Base-by-base conservation (phyloP, 2,888 invertebrate genomes). In the Pecten maximus region DNA sequence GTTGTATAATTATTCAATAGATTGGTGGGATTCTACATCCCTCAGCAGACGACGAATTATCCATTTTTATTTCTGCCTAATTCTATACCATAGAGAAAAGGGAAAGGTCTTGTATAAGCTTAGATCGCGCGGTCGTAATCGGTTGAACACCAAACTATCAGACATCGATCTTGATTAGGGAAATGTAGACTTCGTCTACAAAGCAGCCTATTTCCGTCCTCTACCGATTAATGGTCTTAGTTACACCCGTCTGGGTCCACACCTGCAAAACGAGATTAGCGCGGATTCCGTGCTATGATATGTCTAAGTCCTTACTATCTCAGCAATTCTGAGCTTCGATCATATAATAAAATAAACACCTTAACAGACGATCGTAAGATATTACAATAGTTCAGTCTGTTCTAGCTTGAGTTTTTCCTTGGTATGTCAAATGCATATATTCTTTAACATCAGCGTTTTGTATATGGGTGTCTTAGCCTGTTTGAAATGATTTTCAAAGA, bases 21-120 rank as follows among this genome's bases (percentile, higher is more conserved):
- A 35, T 74, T 74, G 74, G 74, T 74, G 74, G 54, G 74, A 74
- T 74, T 74, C 74, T 74, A 74, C 74, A 74, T 74, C 74, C 74
- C 28, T 35, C 35, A 28, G 74, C 74, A 74, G 74, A 74, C 74
- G 74, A 28, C 74, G 74, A 28, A 74, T 74, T 74, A 74, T 74
- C 74, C 74, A 35, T 74, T 74, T 74, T 74, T 74, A 74, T 74
- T 74, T 74, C 74, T 74, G 28, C 35, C 74, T 74, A 74, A 74
- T 74, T 74, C 74, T 0, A 10, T 74, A 35, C 35, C 74, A 35
- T 8, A 74, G 74, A 74, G 74, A 28, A 35, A 74, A 74, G 74
- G 74, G 16, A 35, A 74, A 35, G 74, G 74, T 74, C 74, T n/a
- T 74, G 74, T 74, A 74, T 74, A 74, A 74, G 74, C 74, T 28